Evolutionary conservation across 2,888 invertebrate species (phyloP), one percentile per base, ranked within the genome.

Genomic region (Lasiommata megera): DNA sequence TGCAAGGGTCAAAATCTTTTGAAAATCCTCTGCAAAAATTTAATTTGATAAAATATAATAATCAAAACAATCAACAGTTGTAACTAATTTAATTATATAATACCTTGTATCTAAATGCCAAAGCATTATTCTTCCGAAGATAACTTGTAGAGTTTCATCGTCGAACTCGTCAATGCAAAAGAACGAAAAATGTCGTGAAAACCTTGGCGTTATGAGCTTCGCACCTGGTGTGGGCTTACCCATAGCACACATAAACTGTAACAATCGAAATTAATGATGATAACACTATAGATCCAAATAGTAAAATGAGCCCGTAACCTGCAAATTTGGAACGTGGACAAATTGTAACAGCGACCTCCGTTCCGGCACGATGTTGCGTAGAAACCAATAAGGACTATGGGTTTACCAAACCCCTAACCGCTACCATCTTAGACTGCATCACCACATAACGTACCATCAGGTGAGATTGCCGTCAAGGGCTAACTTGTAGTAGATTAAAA

Each of bases 61-160:
- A 34, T 6, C 7, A 1, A 14, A 37, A 12, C 23, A 3, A 23
- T n/a, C 23, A 37, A 14, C 12, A 12, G 14, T 1, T 37, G 0
- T 37, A 1, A 37, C 6, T 3, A 1, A 5, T 29, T 9, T 14
- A 11, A 9, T 29, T 14, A 14, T 1, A 29, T 12, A 29, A 14
- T 73, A 94, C 97, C 96, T 95, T n/a, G 97, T 96, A 73, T 97
- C 97, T 71, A 98, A 93, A 92, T 99, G 98, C 98, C 98, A 98
- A 29, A 97, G 89, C 86, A 98, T 94, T 64, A 99, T 98, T 79
- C 95, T 94, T 57, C 95, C 95, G 74, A 98, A 98, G 62, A 98
- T 98, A 11, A 95, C 94, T 14, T 92, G 92, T 87, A 98, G 93
- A 0, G 96, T 96, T 0, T 93, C 92, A 69, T 98, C 97, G 64